These are phyloP conservation scores for Daboia siamensis DNA, from an alignment of 2,113 vertebrate species.

Conservation along the genomic window DNA sequence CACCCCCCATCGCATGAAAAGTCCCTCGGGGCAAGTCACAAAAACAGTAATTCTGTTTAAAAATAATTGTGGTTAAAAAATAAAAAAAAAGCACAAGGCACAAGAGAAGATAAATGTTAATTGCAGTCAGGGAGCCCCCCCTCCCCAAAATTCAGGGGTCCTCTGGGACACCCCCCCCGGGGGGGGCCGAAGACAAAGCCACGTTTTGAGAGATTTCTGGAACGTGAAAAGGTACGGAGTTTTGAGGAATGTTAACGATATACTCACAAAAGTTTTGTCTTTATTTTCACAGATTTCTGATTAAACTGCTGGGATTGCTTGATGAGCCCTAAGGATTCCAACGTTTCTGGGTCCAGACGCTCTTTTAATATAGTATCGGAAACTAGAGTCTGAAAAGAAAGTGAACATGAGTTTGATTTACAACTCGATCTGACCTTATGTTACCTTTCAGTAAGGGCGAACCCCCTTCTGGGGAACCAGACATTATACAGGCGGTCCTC, in stretches of 20 bases:
- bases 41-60: not conserved
- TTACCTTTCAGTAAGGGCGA: slow-evolving; percentile 27
- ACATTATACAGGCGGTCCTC: not conserved
- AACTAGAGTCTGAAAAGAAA: slow-evolving; percentile 81
- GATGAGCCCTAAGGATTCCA: slow-evolving; percentile 95
- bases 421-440: not conserved
- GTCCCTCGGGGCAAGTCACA: too few relatives aligned
- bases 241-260: not conserved
- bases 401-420: slow-evolving; percentile 27
- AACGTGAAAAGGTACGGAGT: not conserved
- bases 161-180: not conserved
- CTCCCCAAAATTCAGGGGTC: not conserved
- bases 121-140: not conserved
- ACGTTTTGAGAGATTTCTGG: not conserved
- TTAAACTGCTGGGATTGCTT: slow-evolving; percentile 99
- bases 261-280: slow-evolving; percentile 99
- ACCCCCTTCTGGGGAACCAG: not conserved
- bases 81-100: not conserved
- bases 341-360: slow-evolving; percentile 93
- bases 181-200: not conserved
- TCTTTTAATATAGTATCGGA: slow-evolving; percentile 95
- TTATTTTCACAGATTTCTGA: slow-evolving; percentile 99
- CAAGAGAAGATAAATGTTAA: not conserved
- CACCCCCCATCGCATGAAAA: not conserved
- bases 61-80: not conserved